phyloP scores from a whole-genome alignment of 2,888 invertebrate species.

The Drosophila barbarae region DNA sequence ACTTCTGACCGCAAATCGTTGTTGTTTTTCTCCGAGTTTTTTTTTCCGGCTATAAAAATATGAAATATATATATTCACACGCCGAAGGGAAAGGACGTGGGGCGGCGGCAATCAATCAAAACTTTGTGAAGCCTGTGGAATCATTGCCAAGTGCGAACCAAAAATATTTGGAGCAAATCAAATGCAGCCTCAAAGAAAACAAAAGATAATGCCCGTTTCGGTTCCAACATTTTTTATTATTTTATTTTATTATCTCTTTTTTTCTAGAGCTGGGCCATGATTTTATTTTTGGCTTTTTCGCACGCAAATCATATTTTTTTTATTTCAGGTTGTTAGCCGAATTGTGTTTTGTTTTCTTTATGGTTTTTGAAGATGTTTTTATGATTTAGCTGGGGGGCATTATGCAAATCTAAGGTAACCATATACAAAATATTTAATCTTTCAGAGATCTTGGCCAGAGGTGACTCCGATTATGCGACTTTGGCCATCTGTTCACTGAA shows the following conservation, averaged over 20 bases:
- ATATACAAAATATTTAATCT: conserved; percentile 15
- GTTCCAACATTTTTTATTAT: conserved; percentile 12
- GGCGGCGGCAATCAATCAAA: conserved; percentile 67
- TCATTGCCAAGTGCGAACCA: conserved; percentile 65
- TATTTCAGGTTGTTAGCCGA: not conserved
- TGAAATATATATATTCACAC: conserved; percentile 74
- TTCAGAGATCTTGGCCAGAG: not conserved
- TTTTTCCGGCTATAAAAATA: conserved; percentile 60
- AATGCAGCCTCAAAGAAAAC: conserved; percentile 52
- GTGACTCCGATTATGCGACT: not conserved
- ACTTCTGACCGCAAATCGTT: conserved; percentile 61
- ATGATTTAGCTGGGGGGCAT: conserved; percentile 34
- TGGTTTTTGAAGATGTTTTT: conserved; percentile 24
- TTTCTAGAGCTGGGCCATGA: conserved; percentile 10
- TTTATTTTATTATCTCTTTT: conserved; percentile 13
- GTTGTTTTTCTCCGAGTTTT: conserved; percentile 23
- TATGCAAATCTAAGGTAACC: conserved; percentile 56
- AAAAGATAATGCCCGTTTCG: conserved; percentile 29
- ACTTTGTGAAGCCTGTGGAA: conserved; percentile 59
- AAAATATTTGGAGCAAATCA: conserved; percentile 72
- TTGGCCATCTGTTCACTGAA: not conserved
- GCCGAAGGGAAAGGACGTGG: conserved; percentile 34
- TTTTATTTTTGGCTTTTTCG: conserved; percentile 52
- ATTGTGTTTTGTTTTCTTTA: conserved; percentile 26
- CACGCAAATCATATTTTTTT: conserved; percentile 65